Evolutionary conservation across 1,140 invertebrate genomes (phyloP).

Genomic region (Daktulosphaira vitifoliae): DNA sequence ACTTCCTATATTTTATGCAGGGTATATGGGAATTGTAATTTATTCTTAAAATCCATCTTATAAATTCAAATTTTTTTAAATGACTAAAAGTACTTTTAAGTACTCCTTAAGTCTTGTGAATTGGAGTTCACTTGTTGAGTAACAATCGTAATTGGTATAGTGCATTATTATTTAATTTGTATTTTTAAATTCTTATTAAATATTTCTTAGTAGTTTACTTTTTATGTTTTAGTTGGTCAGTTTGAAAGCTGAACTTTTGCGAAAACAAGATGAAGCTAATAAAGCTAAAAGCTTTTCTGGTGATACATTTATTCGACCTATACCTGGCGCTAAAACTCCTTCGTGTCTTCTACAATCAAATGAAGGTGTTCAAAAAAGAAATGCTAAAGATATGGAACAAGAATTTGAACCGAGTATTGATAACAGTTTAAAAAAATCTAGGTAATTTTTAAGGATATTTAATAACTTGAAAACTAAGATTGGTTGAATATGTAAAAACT

Average conservation of each 20-base stretch:
- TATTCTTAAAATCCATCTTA: too few relatives aligned
- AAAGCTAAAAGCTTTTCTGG: slow-evolving; percentile 51
- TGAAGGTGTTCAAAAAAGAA: slow-evolving; percentile 46
- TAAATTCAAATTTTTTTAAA: too few relatives aligned
- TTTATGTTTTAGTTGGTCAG: slow-evolving; percentile 50
- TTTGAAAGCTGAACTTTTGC: slow-evolving; percentile 64
- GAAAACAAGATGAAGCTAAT: slow-evolving; percentile 65
- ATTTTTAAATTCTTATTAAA: too few relatives aligned
- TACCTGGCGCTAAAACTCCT: slow-evolving; percentile 42
- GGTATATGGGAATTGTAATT: too few relatives aligned
- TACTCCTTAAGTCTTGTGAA: too few relatives aligned
- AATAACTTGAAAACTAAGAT: too few relatives aligned
- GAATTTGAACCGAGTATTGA: slow-evolving; percentile 51
- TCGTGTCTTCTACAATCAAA: slow-evolving; percentile 38
- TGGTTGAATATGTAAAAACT: too few relatives aligned
- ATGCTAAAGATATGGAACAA: slow-evolving; percentile 47
- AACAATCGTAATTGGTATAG: too few relatives aligned
- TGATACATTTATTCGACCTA: slow-evolving; percentile 43
- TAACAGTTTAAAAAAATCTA: slow-evolving; percentile 50
- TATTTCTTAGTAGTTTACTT: not conserved
- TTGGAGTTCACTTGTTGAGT: too few relatives aligned
- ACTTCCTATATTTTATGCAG: too few relatives aligned
- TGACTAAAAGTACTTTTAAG: too few relatives aligned
- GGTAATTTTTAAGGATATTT: slow-evolving; percentile 43
- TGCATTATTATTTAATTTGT: too few relatives aligned